Conservation (phyloP, 2,113 vertebrate species). For the Alouatta palliata region DNA sequence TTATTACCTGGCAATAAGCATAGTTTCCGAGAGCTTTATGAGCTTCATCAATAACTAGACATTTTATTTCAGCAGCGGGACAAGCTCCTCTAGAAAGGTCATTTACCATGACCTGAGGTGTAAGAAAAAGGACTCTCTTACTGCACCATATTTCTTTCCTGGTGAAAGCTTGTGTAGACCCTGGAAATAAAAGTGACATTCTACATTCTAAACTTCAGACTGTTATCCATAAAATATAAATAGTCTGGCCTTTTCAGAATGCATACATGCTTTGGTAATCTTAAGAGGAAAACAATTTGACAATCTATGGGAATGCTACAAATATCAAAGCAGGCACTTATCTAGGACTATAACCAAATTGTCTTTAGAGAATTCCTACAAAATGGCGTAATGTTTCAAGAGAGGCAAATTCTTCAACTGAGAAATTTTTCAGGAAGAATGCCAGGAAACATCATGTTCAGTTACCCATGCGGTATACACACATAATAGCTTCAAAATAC, state of each 20-base stretch:
- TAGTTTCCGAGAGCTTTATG: conserved; percentile 97
- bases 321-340: background rate
- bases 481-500: background rate
- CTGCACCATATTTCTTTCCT: conserved; percentile 90
- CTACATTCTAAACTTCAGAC: background rate
- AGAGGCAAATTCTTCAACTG: background rate
- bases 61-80: conserved; percentile 91
- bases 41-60: conserved; percentile 96
- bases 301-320: background rate
- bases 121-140: conserved; percentile 94
- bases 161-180: conserved; percentile 88
- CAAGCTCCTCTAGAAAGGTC: conserved; percentile 93
- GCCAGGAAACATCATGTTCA: background rate
- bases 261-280: background rate
- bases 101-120: conserved; percentile 97
- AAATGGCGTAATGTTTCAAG: background rate
- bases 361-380: background rate
- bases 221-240: conserved; percentile 1
- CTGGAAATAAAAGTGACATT: conserved; percentile 79
- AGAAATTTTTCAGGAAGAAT: background rate
- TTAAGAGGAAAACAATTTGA: background rate
- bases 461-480: background rate
- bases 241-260: background rate
- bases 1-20: conserved; percentile 95
- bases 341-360: background rate